phyloP scores from a whole-genome alignment of 1,140 invertebrate genomes.

The Drosophila orena region DNA sequence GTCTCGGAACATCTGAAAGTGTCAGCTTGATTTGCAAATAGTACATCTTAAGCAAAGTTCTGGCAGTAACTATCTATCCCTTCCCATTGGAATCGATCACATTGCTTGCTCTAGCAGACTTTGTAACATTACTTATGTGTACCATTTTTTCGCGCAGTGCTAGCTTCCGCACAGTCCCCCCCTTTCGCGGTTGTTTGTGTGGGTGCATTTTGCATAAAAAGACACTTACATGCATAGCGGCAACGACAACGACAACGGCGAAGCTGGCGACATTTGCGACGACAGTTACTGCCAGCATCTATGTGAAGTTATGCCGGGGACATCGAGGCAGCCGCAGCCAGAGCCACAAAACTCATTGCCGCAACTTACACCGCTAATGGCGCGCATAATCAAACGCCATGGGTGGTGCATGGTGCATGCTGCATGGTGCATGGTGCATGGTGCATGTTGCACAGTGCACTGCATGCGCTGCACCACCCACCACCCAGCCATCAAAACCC shows the following conservation, averaged over 20 bases:
- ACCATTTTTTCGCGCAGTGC: constrained; percentile 15
- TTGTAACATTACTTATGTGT: too few species aligned
- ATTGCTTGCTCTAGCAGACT: background rate
- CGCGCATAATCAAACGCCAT: constrained; percentile 84
- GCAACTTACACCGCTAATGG: constrained; percentile 84
- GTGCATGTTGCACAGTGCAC: constrained; percentile 50
- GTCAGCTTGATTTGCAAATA: too few species aligned
- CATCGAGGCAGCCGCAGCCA: constrained; percentile 42
- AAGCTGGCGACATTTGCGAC: constrained; percentile 76
- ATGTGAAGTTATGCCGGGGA: constrained; percentile 75
- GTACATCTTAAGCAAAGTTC: too few species aligned
- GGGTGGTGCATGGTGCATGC: constrained; percentile 51
- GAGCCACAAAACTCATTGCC: constrained; percentile 79
- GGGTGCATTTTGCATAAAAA: constrained; percentile 78
- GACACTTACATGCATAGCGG: constrained; percentile 69
- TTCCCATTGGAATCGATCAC: too few species aligned
- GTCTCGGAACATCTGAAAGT: too few species aligned
- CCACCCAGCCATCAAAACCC: constrained; percentile 1
- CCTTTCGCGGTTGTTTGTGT: constrained; percentile 27
- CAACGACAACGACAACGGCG: constrained; percentile 36
- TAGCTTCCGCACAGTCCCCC: constrained; percentile 3
- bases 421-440: constrained; percentile 44
- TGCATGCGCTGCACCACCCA: background rate
- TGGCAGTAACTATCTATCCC: too few species aligned
- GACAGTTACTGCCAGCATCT: constrained; percentile 78